phyloP scores from a whole-genome alignment of 2,888 invertebrate species.

The Yponomeuta evonymella region DNA sequence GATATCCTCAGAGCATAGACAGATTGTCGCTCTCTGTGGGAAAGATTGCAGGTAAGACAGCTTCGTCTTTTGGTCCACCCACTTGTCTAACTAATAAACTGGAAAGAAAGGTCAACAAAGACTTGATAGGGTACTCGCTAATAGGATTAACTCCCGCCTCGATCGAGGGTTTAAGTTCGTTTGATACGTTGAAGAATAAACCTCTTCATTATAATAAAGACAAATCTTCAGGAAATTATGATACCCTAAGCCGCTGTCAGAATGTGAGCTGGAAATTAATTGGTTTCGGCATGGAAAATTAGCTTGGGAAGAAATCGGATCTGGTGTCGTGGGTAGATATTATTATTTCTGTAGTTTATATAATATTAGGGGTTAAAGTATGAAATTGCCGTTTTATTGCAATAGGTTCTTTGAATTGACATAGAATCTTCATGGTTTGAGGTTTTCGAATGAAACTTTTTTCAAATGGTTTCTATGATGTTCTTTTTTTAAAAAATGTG shows the following conservation, averaged over 20 bases:
- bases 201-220: background rate
- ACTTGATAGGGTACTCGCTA: background rate
- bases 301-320: background rate
- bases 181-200: conserved; percentile 1
- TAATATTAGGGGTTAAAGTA: too few species aligned
- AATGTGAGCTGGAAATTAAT: conserved; percentile 3
- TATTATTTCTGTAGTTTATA: background rate
- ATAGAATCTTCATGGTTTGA: too few species aligned
- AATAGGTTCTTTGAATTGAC: too few species aligned
- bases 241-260: background rate
- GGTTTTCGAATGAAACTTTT: too few species aligned
- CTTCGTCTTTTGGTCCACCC: background rate
- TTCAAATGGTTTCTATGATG: too few species aligned
- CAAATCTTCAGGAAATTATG: background rate
- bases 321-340: background rate
- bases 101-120: background rate
- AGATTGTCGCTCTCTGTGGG: conserved; percentile 55
- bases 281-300: background rate
- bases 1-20: conserved; percentile 53
- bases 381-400: too few species aligned
- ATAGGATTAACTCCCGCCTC: conserved; percentile 22
- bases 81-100: background rate
- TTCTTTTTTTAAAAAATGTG: too few species aligned
- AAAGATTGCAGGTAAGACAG: conserved; percentile 42
- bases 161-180: conserved; percentile 16